These are phyloP conservation scores for Lasiurus borealis DNA, from an alignment of 2,113 vertebrate genomes.

Conservation along the genomic window DNA sequence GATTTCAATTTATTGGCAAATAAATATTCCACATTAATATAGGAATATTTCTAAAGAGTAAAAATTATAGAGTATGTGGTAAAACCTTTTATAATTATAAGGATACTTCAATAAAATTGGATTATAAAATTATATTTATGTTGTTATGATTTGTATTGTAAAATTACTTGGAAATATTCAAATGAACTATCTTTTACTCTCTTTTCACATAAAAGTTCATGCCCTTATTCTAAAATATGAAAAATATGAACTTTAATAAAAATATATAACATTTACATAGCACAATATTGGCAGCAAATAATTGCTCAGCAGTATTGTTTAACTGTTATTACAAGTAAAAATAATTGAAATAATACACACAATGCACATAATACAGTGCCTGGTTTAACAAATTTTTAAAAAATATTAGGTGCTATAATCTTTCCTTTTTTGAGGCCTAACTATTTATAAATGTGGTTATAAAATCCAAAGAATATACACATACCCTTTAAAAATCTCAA, in stretches of 20 bases:
- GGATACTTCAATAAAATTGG: background rate
- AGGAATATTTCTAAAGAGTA: background rate
- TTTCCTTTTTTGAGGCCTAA: background rate
- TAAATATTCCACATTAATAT: background rate
- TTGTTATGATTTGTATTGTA: background rate
- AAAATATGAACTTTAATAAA: background rate
- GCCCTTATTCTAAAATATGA: background rate
- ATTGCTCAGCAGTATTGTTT: background rate
- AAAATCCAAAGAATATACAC: background rate
- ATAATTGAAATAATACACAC: background rate
- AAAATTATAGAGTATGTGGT: background rate
- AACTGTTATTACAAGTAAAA: background rate
- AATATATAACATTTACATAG: background rate
- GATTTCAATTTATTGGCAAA: background rate
- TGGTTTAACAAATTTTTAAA: background rate
- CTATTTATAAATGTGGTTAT: background rate
- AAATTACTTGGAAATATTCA: conserved; percentile 1
- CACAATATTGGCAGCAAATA: background rate
- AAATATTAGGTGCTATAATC: background rate
- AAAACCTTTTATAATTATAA: background rate
- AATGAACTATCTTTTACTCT: background rate
- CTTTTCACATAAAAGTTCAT: background rate
- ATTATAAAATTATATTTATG: background rate
- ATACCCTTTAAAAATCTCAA: background rate
- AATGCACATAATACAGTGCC: background rate